Percentiles rank a stretch among this genome's conserved stretches.
Evolutionary conservation across 2,888 invertebrate species (phyloP).

Genomic region (Metellina segmentata): DNA sequence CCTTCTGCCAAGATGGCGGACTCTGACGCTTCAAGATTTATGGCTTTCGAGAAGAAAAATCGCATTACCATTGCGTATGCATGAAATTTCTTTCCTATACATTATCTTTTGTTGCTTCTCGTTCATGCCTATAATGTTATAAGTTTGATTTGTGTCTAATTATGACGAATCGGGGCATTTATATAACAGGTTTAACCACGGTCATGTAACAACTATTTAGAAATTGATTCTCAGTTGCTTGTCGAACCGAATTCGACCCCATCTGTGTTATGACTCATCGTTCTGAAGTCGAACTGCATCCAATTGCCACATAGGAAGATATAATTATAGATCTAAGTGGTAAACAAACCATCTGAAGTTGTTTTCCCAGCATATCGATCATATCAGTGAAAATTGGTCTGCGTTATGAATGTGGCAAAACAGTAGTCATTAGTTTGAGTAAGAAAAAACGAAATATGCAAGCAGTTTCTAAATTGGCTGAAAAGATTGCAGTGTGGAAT

Average conservation of each 20-base stretch:
- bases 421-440: no score
- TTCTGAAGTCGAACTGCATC: neutral
- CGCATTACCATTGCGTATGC: conserved; percentile 62
- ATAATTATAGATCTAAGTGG: neutral
- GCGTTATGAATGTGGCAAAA: no score
- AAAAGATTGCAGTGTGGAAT: no score
- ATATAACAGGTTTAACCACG: conserved; percentile 47
- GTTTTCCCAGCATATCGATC: neutral
- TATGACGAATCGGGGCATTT: conserved; percentile 68
- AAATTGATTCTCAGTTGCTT: conserved; percentile 48
- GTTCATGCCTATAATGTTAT: conserved; percentile 6
- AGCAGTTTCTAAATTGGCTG: no score
- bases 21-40: conserved; percentile 64
- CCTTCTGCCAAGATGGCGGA: conserved; percentile 63
- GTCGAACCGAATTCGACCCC: conserved; percentile 32
- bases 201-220: conserved; percentile 45
- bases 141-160: conserved; percentile 65
- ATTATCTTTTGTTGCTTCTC: conserved; percentile 14
- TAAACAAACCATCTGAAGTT: neutral
- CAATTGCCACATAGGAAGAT: neutral
- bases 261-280: neutral
- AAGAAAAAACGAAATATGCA: no score
- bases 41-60: conserved; percentile 53
- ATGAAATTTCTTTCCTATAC: conserved; percentile 3
- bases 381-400: neutral